Percentiles rank a stretch among this genome's conserved stretches.
Evolutionary conservation across 2,113 vertebrate species (phyloP).

Genomic region (Prunella fulvescens): DNA sequence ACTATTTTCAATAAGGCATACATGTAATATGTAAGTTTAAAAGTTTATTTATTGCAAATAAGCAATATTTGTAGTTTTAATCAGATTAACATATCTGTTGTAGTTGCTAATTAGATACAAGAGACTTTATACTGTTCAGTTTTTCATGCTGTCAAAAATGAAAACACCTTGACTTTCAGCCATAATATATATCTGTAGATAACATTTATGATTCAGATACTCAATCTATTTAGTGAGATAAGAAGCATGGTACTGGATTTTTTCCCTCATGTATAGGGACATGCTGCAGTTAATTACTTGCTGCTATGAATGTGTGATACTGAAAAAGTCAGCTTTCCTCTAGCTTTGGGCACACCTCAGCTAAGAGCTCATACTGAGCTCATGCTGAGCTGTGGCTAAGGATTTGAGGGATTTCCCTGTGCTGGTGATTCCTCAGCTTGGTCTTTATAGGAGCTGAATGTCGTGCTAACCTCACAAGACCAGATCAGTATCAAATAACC

Average conservation of each 20-base stretch:
- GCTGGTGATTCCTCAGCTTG: neutral
- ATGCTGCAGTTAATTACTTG: neutral
- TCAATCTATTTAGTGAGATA: neutral
- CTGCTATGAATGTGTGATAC: neutral
- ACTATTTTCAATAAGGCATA: neutral
- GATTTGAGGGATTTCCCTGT: neutral
- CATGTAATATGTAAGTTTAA: neutral
- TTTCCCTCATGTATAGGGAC: neutral
- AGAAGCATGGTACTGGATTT: neutral
- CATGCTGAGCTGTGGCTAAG: neutral
- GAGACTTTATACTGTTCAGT: neutral
- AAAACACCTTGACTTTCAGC: neutral
- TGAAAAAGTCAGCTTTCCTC: neutral
- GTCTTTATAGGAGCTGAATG: neutral
- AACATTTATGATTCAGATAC: neutral
- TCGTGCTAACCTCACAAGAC: neutral
- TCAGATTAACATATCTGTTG: neutral
- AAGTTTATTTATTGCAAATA: neutral
- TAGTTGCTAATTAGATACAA: neutral
- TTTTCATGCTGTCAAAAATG: neutral
- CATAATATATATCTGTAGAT: neutral
- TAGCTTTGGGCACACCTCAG: neutral
- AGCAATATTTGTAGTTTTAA: neutral
- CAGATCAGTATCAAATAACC: neutral
- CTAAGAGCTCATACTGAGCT: neutral